Evolutionary conservation across 1,140 invertebrate species (phyloP).

Genomic region (Elysia chlorotica): DNA sequence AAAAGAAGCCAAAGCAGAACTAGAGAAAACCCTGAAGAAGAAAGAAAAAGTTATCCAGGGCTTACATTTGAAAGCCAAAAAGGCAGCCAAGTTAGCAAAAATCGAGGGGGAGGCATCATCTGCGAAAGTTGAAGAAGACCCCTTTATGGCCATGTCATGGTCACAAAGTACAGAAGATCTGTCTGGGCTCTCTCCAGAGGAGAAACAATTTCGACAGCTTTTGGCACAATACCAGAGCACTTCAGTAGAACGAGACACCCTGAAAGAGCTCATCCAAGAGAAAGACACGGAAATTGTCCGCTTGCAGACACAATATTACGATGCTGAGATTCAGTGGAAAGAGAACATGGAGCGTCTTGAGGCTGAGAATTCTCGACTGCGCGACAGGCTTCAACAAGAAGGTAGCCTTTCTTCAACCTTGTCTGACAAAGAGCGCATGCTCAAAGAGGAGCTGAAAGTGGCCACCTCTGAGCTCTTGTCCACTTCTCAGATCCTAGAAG

Average conservation of each 20-base stretch:
- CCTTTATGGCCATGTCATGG: conserved; percentile 10
- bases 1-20: conserved; percentile 10
- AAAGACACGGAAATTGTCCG: conserved; percentile 32
- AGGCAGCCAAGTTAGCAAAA: conserved; percentile 10
- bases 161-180: not conserved
- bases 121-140: conserved; percentile 9
- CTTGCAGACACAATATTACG: conserved; percentile 30
- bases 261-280: conserved; percentile 29
- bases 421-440: conserved; percentile 5
- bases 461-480: conserved; percentile 17
- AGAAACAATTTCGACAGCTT: conserved; percentile 7
- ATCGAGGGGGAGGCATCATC: not conserved
- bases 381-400: conserved; percentile 8
- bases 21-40: conserved; percentile 25
- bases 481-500: conserved; percentile 13
- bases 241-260: conserved; percentile 21
- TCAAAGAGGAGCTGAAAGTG: conserved; percentile 22
- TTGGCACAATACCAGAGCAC: conserved; percentile 25
- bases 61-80: conserved; percentile 22
- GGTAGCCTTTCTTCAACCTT: conserved; percentile 5
- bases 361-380: conserved; percentile 6
- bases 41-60: conserved; percentile 29
- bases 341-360: conserved; percentile 14
- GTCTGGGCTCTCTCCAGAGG: not conserved
- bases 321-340: conserved; percentile 27